These are phyloP conservation scores for Alethe diademata DNA, from an alignment of 2,113 vertebrate species.

Conservation along the genomic window DNA sequence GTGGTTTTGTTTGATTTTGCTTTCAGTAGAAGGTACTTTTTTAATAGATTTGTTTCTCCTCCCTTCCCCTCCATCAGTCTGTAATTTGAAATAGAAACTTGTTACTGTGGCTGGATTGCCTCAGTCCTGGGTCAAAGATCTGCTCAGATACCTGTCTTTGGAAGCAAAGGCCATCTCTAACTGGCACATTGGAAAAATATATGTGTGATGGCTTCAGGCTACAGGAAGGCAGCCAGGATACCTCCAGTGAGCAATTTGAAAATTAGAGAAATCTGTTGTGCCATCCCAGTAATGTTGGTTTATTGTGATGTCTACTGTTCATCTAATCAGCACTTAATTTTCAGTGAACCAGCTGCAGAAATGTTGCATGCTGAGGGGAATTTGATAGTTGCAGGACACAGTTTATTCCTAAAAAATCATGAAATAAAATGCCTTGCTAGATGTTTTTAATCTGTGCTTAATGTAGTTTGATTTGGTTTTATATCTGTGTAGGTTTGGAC, in stretches of 20 bases:
- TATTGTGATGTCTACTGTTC: background rate
- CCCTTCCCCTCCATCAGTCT: background rate
- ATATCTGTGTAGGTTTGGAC: slow-evolving; percentile 68
- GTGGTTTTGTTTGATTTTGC: background rate
- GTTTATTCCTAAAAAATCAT: background rate
- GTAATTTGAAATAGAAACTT: background rate
- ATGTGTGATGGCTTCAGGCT: background rate
- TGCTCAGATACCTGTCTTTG: background rate
- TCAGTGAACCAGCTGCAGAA: background rate
- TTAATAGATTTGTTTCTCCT: background rate
- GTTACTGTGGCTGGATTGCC: background rate
- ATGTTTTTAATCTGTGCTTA: background rate
- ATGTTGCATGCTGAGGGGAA: background rate
- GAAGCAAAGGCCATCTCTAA: background rate
- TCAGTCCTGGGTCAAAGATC: background rate
- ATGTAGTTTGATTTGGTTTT: background rate
- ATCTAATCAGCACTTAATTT: background rate
- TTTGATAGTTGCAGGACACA: background rate
- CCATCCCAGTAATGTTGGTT: background rate
- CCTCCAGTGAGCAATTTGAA: background rate
- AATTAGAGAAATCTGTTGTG: background rate
- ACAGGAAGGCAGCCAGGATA: background rate
- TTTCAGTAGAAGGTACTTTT: background rate
- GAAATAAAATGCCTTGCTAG: background rate
- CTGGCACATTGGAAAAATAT: rapidly evolving